Conservation (phyloP, 1,140 invertebrate genomes). For the Bathynomus jamesi region DNA sequence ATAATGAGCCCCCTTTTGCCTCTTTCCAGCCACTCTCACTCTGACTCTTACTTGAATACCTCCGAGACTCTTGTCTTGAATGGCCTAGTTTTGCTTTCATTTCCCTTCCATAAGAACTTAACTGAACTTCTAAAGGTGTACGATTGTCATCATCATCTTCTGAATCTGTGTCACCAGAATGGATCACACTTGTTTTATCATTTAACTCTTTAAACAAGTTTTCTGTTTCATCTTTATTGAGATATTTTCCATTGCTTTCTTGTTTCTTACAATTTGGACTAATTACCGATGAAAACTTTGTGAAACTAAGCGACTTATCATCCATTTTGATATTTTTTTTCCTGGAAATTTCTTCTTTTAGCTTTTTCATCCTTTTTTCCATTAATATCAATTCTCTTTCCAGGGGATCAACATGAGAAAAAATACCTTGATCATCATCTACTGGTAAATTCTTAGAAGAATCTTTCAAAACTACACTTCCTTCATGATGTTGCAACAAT, state of each 20-base stretch:
- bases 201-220: conserved; percentile 14
- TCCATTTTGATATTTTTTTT: conserved; percentile 28
- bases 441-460: too few species aligned
- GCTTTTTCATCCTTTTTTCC: conserved; percentile 25
- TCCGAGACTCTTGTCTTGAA: neutral
- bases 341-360: conserved; percentile 19
- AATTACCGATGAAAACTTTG: conserved; percentile 21
- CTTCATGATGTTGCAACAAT: too few species aligned
- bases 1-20: neutral
- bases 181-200: conserved; percentile 45
- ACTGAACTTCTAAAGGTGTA: conserved; percentile 60
- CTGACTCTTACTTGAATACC: neutral
- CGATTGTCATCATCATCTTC: conserved; percentile 71
- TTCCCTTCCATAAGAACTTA: conserved; percentile 58
- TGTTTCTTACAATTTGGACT: neutral
- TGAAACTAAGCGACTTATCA: conserved; percentile 15
- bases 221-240: conserved; percentile 16
- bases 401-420: conserved; percentile 33
- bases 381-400: conserved; percentile 29
- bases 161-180: conserved; percentile 58
- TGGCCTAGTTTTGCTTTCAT: conserved; percentile 53
- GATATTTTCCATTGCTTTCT: neutral
- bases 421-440: too few species aligned
- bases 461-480: too few species aligned
- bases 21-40: neutral